These are phyloP conservation scores for Drosophila nigrodunni DNA, from an alignment of 1,140 invertebrate genomes.

Conservation along the genomic window DNA sequence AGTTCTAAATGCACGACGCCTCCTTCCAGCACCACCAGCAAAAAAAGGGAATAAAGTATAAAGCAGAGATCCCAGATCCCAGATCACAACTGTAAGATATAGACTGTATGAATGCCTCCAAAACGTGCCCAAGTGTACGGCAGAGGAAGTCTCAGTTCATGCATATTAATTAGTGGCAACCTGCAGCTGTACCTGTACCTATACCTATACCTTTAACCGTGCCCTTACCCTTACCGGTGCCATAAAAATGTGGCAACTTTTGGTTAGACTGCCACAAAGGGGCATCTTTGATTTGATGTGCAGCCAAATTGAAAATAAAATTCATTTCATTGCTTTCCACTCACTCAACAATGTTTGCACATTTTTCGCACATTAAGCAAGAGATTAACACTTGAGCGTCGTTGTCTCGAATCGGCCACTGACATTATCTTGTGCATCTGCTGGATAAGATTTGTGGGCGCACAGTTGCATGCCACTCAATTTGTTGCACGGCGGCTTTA, in stretches of 20 bases:
- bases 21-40: conserved; percentile 15
- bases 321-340: conserved; percentile 33
- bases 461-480: conserved; percentile 46
- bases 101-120: conserved; percentile 3
- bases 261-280: background rate
- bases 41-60: conserved; percentile 19
- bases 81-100: conserved; percentile 24
- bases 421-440: conserved; percentile 42
- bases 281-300: conserved; percentile 36
- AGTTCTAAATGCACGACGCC: conserved; percentile 63
- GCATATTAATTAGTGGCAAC: conserved; percentile 61
- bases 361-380: conserved; percentile 68
- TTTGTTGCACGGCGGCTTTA: conserved; percentile 49
- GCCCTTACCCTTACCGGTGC: background rate
- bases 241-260: conserved; percentile 23
- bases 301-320: conserved; percentile 58
- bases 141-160: conserved; percentile 54
- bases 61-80: background rate
- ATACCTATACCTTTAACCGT: too few species aligned
- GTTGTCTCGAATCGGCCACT: conserved; percentile 5
- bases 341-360: conserved; percentile 57
- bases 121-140: conserved; percentile 40
- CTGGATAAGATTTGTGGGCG: conserved; percentile 44
- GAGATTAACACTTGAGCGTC: conserved; percentile 55
- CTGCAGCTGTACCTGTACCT: background rate